Percentiles rank a stretch among this genome's conserved stretches.
phyloP scores from a whole-genome alignment of 1,140 invertebrate species.

The Plodia interpunctella region DNA sequence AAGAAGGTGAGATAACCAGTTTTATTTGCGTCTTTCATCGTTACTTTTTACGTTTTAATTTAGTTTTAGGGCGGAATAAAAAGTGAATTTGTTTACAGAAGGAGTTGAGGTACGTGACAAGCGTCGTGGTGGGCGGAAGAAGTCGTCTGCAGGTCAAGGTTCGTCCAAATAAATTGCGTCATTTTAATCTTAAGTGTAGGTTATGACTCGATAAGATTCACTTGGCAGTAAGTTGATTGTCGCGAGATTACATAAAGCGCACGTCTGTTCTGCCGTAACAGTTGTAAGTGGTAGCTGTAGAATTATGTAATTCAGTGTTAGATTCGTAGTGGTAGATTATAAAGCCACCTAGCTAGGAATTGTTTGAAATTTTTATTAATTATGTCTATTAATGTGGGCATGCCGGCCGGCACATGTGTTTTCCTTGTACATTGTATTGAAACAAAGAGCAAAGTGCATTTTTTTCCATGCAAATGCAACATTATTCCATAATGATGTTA shows the following conservation, averaged over 20 bases:
- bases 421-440: too few species aligned
- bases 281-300: neutral
- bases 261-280: neutral
- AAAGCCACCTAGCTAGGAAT: too few species aligned
- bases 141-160: slow-evolving; percentile 26
- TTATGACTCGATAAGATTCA: neutral
- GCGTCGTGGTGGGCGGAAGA: slow-evolving; percentile 13
- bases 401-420: too few species aligned
- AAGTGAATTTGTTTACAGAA: slow-evolving; percentile 20
- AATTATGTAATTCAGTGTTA: neutral
- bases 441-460: too few species aligned
- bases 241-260: neutral
- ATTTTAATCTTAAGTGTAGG: slow-evolving; percentile 1
- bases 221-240: neutral
- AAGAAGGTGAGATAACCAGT: slow-evolving; percentile 43
- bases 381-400: too few species aligned
- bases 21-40: too few species aligned
- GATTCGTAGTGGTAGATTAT: neutral
- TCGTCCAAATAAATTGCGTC: slow-evolving; percentile 7
- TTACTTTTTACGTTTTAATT: neutral
- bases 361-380: too few species aligned
- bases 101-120: slow-evolving; percentile 26
- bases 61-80: too few species aligned
- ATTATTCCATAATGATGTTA: too few species aligned
- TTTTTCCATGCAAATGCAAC: too few species aligned